phyloP scores from a whole-genome alignment of 1,140 invertebrate species.

The Popillia japonica region DNA sequence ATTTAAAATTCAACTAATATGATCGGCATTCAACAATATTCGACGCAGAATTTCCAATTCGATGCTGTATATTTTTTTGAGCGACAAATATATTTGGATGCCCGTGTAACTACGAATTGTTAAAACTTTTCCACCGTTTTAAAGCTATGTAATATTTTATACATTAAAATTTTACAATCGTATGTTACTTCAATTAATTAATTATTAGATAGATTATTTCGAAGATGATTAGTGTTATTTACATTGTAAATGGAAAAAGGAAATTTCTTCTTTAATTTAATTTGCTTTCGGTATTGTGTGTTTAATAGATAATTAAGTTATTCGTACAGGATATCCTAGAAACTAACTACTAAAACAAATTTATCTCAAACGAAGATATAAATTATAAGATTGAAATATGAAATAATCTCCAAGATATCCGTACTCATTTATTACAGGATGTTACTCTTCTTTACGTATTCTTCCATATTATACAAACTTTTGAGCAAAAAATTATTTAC shows the following conservation, averaged over 20 bases:
- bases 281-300: not conserved
- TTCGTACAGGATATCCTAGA: too few species aligned
- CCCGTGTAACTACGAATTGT: slow-evolving; percentile 3
- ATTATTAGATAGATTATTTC: not conserved
- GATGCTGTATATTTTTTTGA: not conserved
- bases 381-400: too few species aligned
- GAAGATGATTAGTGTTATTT: not conserved
- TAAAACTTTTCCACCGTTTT: slow-evolving; percentile 26
- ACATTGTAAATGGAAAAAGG: not conserved
- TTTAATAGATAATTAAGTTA: too few species aligned
- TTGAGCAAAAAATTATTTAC: slow-evolving; percentile 19
- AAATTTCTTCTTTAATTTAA: not conserved
- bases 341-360: too few species aligned
- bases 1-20: slow-evolving; percentile 29
- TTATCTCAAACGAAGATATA: too few species aligned
- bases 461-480: not conserved
- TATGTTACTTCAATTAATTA: not conserved
- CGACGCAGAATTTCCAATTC: not conserved
- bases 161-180: slow-evolving; percentile 24
- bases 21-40: slow-evolving; percentile 5
- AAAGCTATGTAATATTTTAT: slow-evolving; percentile 24
- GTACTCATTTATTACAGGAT: too few species aligned
- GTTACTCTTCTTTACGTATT: not conserved
- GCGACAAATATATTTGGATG: not conserved
- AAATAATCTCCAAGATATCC: too few species aligned